Conservation (phyloP, 2,888 invertebrate genomes). For the Meghimatium bilineatum region DNA sequence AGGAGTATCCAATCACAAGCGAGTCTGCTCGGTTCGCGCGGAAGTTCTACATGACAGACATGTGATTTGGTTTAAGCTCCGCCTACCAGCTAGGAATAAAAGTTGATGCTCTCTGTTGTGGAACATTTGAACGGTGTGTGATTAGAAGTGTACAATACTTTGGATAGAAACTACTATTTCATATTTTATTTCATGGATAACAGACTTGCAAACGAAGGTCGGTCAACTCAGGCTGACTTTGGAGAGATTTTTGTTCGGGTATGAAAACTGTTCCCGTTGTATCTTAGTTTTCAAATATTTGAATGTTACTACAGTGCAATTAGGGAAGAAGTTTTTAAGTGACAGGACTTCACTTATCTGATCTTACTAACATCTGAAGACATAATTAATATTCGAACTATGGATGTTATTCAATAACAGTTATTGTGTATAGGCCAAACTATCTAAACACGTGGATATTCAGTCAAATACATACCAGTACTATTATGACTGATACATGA, state of each 20-base stretch:
- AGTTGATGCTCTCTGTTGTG: neutral
- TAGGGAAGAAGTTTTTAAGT: too few relatives aligned
- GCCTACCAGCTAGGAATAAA: slow-evolving; percentile 31
- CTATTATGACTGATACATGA: too few relatives aligned
- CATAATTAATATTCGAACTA: too few relatives aligned
- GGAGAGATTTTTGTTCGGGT: slow-evolving; percentile 42
- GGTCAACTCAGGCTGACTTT: slow-evolving; percentile 30
- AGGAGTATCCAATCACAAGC: slow-evolving; percentile 47
- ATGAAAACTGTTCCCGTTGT: neutral
- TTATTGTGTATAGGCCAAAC: too few relatives aligned
- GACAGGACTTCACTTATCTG: too few relatives aligned
- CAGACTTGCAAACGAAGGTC: slow-evolving; percentile 10
- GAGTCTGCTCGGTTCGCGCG: slow-evolving; percentile 38
- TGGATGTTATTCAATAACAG: too few relatives aligned
- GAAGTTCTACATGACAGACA: slow-evolving; percentile 12
- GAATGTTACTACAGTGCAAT: too few relatives aligned
- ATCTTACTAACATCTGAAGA: too few relatives aligned
- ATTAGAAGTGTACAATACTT: neutral
- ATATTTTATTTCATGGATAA: slow-evolving; percentile 8
- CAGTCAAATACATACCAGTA: too few relatives aligned
- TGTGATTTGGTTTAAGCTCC: slow-evolving; percentile 32
- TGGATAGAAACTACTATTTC: neutral
- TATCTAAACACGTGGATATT: too few relatives aligned
- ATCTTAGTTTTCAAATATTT: too few relatives aligned
- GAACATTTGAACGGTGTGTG: slow-evolving; percentile 35